These are phyloP conservation scores for Nomada lathburiana DNA, from an alignment of 2,888 invertebrate species.

Conservation along the genomic window DNA sequence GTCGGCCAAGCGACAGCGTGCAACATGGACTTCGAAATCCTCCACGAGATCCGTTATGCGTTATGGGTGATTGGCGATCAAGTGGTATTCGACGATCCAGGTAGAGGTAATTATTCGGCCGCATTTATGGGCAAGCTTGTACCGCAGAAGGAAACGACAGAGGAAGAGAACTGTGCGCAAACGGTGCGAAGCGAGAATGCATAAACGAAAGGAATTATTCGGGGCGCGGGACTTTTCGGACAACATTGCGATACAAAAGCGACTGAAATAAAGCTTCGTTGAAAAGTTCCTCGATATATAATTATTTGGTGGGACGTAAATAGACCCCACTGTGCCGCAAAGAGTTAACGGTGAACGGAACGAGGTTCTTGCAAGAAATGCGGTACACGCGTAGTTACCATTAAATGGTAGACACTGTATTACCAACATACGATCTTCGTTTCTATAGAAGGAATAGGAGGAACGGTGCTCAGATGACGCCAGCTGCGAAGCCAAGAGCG, in stretches of 20 bases:
- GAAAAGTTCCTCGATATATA: too few relatives aligned
- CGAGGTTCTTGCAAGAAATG: neutral
- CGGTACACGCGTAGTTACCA: neutral
- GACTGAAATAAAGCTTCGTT: too few relatives aligned
- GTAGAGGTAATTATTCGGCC: conserved; percentile 85
- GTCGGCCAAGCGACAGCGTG: conserved; percentile 68
- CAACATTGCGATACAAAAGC: too few relatives aligned
- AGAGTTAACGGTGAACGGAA: neutral
- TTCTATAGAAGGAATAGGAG: neutral
- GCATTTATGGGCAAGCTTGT: conserved; percentile 76
- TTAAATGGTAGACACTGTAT: conserved; percentile 19
- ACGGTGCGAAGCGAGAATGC: too few relatives aligned
- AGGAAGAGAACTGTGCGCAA: too few relatives aligned
- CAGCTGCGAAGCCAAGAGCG: neutral
- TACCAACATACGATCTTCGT: conserved; percentile 22
- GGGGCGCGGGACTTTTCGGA: too few relatives aligned
- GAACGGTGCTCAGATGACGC: conserved; percentile 41
- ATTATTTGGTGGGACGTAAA: too few relatives aligned
- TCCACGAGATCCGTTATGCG: conserved; percentile 83
- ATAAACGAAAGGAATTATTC: too few relatives aligned
- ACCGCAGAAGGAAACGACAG: conserved; percentile 28
- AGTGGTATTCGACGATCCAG: conserved; percentile 85
- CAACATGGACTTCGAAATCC: conserved; percentile 65
- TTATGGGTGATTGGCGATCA: conserved; percentile 83
- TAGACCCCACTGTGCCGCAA: too few relatives aligned